Base-by-base conservation (phyloP, 2,888 invertebrate species). In the Chromoteleia sp. region DNA sequence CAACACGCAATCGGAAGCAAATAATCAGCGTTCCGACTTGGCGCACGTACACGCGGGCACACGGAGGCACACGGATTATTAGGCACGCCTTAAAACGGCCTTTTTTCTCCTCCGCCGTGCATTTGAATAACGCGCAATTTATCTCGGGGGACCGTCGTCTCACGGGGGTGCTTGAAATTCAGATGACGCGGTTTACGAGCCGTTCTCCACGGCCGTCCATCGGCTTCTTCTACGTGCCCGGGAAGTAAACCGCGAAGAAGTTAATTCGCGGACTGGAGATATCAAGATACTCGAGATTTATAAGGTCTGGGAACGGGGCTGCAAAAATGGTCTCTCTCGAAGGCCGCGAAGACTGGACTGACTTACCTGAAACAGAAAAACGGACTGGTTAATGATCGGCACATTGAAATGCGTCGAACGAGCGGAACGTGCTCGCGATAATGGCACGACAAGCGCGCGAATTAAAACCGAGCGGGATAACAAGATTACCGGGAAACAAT, bases 1-100 rank as follows among this genome's bases (percentile, higher is more conserved):
- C 88, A 88, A 87, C 84, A 83, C 85, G 86, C 85, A 82, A 86
- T 84, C 85, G 85, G 85, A 85, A 84, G 85, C 83, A 67, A 39
- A 54, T 65, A 75, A 71, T 80, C 80, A 67, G 52, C 70, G 67
- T 48, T 56, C 29, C 39, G 7, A 68, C 56, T 65, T 65, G 12
- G 65, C 67, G 41, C 15, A 30, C 19, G 30, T 41, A 45, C 30
- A 41, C 48, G 10, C 10, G 10, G 17, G 30, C 12, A 17, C 15
- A 33, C 17, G 61, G 36, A 15, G 25, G 36, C 12, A 21, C 12
- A 45, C 15, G 59, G 29, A 45, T 56, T 61, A 75, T 50, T 14
- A 48, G 36, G 30, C 14, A 25, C 10, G 4, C 19, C 33, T 45
- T 8, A 30, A 17, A 43, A 21, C n/a, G 3, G 52, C 19, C 6